Evolutionary conservation across 2,113 vertebrate genomes (phyloP).

Genomic region (Cisticola juncidis): DNA sequence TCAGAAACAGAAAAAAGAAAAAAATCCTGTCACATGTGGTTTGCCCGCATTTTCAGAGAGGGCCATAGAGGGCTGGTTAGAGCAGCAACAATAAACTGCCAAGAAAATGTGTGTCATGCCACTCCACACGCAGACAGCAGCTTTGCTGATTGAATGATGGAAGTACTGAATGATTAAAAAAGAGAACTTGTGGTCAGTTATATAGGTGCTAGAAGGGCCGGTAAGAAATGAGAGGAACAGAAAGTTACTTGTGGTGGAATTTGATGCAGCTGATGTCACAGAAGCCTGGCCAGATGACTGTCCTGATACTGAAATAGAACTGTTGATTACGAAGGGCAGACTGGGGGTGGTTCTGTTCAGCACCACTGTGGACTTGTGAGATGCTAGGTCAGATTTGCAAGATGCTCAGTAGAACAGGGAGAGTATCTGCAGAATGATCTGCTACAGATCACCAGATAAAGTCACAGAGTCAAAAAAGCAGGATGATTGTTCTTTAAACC

Average conservation of each 20-base stretch:
- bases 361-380: background rate
- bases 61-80: background rate
- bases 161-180: background rate
- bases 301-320: background rate
- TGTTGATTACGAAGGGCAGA: background rate
- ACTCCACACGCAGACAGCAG: rapidly evolving
- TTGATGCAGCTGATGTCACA: rapidly evolving
- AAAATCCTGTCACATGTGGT: background rate
- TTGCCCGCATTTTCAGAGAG: background rate
- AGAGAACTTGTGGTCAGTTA: background rate
- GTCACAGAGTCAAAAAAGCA: background rate
- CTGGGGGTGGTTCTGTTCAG: background rate
- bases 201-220: background rate
- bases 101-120: background rate
- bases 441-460: background rate
- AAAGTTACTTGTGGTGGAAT: background rate
- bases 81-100: background rate
- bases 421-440: background rate
- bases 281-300: background rate
- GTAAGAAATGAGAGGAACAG: background rate
- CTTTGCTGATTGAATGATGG: no score
- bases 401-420: background rate
- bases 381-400: background rate
- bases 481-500: background rate
- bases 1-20: background rate